phyloP scores from a whole-genome alignment of 1,140 invertebrate genomes.

The Neoseiulus cucumeris region DNA sequence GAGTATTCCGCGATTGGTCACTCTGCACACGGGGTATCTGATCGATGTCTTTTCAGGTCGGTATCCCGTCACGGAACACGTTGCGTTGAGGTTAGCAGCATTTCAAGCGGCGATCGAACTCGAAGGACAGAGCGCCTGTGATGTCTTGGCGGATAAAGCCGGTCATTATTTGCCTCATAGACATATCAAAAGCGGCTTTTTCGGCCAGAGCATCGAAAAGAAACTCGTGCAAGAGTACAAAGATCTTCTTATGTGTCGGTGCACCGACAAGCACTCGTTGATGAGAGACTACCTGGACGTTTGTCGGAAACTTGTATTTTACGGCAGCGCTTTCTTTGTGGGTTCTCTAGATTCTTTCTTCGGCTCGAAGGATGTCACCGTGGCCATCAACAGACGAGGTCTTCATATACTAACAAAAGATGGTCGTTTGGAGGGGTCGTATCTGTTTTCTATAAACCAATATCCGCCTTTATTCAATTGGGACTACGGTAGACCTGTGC shows the following conservation, averaged over 20 bases:
- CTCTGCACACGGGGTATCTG: no score
- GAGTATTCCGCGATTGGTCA: no score
- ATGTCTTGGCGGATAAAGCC: slow-evolving; percentile 4
- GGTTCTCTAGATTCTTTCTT: neutral
- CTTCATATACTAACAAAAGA: neutral
- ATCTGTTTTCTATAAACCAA: neutral
- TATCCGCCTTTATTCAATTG: slow-evolving; percentile 7
- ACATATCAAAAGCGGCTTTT: neutral
- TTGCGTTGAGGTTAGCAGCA: neutral
- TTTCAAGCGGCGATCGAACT: slow-evolving; percentile 6
- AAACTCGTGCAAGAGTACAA: slow-evolving; percentile 6
- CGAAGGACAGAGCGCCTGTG: slow-evolving; percentile 2
- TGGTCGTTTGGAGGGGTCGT: neutral
- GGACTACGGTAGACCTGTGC: slow-evolving; percentile 6
- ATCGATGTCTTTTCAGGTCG: neutral
- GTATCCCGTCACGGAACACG: neutral
- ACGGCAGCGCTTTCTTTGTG: slow-evolving; percentile 1
- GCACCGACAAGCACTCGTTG: slow-evolving; percentile 6
- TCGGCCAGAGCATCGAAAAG: slow-evolving; percentile 1
- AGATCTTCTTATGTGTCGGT: neutral
- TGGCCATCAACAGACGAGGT: neutral
- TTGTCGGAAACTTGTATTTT: neutral
- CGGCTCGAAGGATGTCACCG: neutral
- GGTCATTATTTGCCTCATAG: neutral
- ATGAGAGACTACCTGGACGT: slow-evolving; percentile 9